phyloP scores from a whole-genome alignment of 2,888 invertebrate genomes.

The Perizoma affinitatum region DNA sequence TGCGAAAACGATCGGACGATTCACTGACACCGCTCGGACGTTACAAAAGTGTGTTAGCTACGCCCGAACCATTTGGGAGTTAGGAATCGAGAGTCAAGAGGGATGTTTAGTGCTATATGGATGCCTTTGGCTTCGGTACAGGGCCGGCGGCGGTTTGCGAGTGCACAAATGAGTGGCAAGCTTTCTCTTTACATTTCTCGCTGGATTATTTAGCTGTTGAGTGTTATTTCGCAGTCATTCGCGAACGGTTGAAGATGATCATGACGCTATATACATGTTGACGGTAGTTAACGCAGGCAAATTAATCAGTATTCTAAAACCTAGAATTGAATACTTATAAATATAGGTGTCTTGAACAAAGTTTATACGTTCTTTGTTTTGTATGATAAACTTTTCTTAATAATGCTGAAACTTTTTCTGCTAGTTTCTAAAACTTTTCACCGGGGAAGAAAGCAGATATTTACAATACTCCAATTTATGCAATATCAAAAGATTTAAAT shows the following conservation, averaged over 20 bases:
- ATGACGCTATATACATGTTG: constrained; percentile 29
- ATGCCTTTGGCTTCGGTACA: constrained; percentile 81
- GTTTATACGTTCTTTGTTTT: too few species aligned
- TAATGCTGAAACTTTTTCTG: too few species aligned
- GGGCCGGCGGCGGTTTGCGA: constrained; percentile 53
- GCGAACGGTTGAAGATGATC: constrained; percentile 23
- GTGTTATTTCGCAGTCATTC: constrained; percentile 32
- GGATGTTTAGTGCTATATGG: constrained; percentile 59
- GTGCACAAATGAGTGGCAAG: constrained; percentile 58
- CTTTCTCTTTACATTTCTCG: constrained; percentile 55
- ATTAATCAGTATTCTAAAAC: constrained; percentile 10
- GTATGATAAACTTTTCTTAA: too few species aligned
- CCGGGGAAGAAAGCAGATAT: too few species aligned
- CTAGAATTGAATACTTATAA: constrained; percentile 20
- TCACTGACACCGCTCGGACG: background rate
- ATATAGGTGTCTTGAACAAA: constrained; percentile 1
- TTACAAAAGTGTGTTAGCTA: constrained; percentile 8
- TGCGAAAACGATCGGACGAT: too few species aligned
- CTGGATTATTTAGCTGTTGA: constrained; percentile 42
- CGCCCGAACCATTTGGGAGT: constrained; percentile 16
- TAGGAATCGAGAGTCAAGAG: constrained; percentile 38
- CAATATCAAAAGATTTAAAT: too few species aligned
- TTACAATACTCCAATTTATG: too few species aligned
- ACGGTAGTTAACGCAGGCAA: background rate
- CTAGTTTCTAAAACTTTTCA: too few species aligned